Percentiles rank a stretch among this genome's conserved stretches.
Conservation (phyloP, 2,113 vertebrate species). For the Cranoglanis bouderius region DNA sequence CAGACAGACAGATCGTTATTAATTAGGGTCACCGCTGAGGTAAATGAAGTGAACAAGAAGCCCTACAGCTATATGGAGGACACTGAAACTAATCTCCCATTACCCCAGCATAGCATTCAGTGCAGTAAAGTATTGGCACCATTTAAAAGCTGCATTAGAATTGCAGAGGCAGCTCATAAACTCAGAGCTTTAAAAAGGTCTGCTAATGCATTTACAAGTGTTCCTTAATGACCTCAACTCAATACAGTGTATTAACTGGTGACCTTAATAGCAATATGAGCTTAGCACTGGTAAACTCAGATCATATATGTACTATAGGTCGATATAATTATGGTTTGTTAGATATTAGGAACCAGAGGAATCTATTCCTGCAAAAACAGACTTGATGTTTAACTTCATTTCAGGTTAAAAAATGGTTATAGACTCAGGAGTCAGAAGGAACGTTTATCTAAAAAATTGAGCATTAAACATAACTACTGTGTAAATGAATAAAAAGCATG, state of each 20-base stretch:
- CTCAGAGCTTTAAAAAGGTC: conserved; percentile 79
- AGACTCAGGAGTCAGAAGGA: background rate
- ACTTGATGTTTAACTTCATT: background rate
- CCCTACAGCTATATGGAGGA: conserved; percentile 95
- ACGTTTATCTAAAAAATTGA: background rate
- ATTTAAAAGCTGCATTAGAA: conserved; percentile 96
- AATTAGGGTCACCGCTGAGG: conserved; percentile 93
- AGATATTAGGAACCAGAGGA: background rate
- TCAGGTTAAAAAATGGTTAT: background rate
- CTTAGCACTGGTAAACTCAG: background rate
- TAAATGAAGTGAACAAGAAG: conserved; percentile 82
- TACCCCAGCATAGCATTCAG: conserved; percentile 93
- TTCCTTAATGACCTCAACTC: conserved; percentile 66
- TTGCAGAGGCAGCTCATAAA: conserved; percentile 82
- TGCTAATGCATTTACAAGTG: conserved; percentile 74
- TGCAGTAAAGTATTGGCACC: conserved; percentile 97
- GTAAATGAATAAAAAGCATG: background rate
- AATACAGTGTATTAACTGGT: conserved; percentile 61
- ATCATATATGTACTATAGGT: background rate
- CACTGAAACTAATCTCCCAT: conserved; percentile 95
- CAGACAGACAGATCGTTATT: conserved; percentile 97
- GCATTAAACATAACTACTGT: background rate
- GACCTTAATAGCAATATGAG: conserved; percentile 2
- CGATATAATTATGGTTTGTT: background rate
- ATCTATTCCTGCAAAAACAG: background rate